Evolutionary conservation across 1,140 invertebrate species (phyloP), one percentile per base, ranked within the genome.

Genomic region (Drosophila saltans): DNA sequence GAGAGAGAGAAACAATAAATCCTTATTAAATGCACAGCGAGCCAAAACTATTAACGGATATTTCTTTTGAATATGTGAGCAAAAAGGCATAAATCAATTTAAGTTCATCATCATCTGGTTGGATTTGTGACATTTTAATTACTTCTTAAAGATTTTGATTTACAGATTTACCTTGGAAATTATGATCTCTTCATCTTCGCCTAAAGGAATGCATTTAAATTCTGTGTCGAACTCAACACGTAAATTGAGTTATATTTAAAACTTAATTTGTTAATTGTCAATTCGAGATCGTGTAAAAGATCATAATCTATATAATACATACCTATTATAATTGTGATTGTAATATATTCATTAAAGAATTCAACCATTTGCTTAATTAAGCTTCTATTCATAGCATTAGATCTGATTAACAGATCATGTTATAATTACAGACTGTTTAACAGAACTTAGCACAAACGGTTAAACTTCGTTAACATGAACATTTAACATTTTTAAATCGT

Each of bases 1-100:
- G 28, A 30, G 28, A 89, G 80, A 77, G 84, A 89, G 78, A 81
- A 84, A 89, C 84, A 88, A 86, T 86, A 86, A 86, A 86, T 86
- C 83, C 83, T 83, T 86, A 86, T 88, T 86, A 86, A 88, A 86
- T 80, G 83, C 84, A 69, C 73, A 73, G 83, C 68, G 57, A 84
- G 82, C 59, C 39, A 30, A 39, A 69, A 81, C 80, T 89, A 89
- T 89, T 89, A 89, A 84, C 81, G 75, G 84, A 84, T 84, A 84
- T 56, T 89, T 81, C 80, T 59, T 78, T 84, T 89, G 80, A 84
- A 81, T 84, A 80, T 69, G 66, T 66, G 66, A 69, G 52, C 40
- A 70, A 66, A 78, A 81, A 71, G 70, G 68, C 80, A 75, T 89
- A 89, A 89, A 89, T 89, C 84, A 84, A 75, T 68, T 89, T 81